Evolutionary conservation across 2,113 vertebrate genomes (phyloP).

Genomic region (Phylloscopus trochiloides): DNA sequence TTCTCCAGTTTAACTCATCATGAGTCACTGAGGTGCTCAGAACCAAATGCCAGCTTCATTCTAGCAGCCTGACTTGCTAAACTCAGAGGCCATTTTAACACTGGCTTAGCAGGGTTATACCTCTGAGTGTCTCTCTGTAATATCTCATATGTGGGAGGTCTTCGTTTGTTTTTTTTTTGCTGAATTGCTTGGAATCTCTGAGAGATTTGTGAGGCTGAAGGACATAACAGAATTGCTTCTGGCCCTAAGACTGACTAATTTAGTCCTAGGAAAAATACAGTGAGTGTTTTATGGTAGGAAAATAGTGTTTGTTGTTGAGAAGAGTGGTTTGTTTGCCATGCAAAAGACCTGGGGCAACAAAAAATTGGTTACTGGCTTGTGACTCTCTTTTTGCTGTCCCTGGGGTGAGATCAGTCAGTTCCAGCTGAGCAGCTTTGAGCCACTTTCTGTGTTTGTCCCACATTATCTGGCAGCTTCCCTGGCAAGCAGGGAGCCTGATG

Average conservation of each 20-base stretch:
- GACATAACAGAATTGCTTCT: not conserved
- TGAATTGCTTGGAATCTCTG: not conserved
- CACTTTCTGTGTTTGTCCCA: not conserved
- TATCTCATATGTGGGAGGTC: not conserved
- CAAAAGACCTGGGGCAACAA: not conserved
- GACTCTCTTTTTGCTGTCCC: not conserved
- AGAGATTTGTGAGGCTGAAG: not conserved
- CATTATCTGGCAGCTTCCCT: not conserved
- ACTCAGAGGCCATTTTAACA: not conserved
- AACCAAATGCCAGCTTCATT: not conserved
- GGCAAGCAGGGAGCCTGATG: not conserved
- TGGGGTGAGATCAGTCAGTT: not conserved
- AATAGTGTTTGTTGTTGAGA: not conserved
- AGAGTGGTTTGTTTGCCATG: not conserved
- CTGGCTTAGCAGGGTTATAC: not conserved
- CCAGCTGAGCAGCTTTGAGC: not conserved
- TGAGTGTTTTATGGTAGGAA: not conserved
- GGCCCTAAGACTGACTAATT: not conserved
- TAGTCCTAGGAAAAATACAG: not conserved
- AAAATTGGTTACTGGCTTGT: not conserved
- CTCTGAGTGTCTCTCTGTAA: not conserved
- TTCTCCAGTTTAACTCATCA: not conserved
- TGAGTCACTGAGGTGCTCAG: not conserved
- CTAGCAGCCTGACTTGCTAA: not conserved
- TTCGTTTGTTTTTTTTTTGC: not conserved